These are phyloP conservation scores for Pseudachorutes palmiensis DNA, from an alignment of 1,140 invertebrate species.

Conservation along the genomic window DNA sequence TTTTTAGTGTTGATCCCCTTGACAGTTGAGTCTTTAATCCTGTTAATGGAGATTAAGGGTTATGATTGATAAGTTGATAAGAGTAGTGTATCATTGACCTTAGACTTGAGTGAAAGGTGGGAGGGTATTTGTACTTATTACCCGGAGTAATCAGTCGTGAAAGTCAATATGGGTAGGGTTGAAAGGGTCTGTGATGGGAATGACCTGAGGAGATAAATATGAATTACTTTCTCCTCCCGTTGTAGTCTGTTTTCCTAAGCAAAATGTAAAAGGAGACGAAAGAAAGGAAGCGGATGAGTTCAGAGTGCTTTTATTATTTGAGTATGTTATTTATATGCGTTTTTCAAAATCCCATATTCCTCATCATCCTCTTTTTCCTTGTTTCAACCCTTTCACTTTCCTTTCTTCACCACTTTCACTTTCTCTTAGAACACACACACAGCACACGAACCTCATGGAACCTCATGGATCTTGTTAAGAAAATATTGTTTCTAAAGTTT, in stretches of 20 bases:
- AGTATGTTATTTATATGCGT: constrained; percentile 14
- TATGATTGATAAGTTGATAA: not conserved
- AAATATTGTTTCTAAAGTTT: constrained; percentile 13
- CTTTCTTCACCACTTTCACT: not conserved
- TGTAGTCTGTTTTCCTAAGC: constrained; percentile 3
- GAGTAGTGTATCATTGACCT: not conserved
- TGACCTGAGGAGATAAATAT: constrained; percentile 31
- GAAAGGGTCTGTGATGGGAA: not conserved
- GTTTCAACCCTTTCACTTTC: not conserved
- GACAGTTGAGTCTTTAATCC: constrained; percentile 3
- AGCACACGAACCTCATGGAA: not conserved
- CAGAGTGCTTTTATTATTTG: constrained; percentile 6
- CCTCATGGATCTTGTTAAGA: constrained; percentile 1
- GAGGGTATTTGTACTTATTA: not conserved
- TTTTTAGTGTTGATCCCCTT: too few relatives aligned
- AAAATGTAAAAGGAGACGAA: not conserved
- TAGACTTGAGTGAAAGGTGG: not conserved
- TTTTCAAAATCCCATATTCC: constrained; percentile 3
- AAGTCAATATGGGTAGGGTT: not conserved
- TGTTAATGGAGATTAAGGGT: not conserved
- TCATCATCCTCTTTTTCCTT: not conserved
- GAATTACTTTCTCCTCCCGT: constrained; percentile 26
- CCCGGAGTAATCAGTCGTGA: not conserved
- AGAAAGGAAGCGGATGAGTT: too few relatives aligned
- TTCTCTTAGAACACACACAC: too few relatives aligned